Evolutionary conservation across 2,113 vertebrate genomes (phyloP), one percentile per base, ranked within the genome.

Genomic region (Genyomyrus donnyi): DNA sequence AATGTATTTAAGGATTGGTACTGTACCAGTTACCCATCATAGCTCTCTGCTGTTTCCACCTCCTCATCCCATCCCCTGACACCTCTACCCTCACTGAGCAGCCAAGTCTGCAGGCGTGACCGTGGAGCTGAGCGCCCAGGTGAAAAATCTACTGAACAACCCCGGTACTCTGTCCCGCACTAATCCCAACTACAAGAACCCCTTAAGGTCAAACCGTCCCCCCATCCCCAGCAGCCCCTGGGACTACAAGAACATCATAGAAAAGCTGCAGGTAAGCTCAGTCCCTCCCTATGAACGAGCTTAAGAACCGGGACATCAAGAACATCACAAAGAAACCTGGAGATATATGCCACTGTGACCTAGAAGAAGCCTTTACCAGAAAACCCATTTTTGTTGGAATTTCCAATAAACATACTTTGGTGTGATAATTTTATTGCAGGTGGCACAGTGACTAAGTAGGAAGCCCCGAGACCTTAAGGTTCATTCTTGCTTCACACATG

Each of bases 231-330:
- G 95, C 94, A 99, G 98, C 95, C 97, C 98, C 92, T 99, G 97
- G 98, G 98, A 99, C 95, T 99, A 99, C 94, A 99, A 99, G 95
- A 99, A 99, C 95, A 99, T 99, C 95, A 99, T 99, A 0, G 98
- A 99, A 93, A 99, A 99, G 92, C 95, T 99, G 87, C 98, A 99
- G 97, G 98, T 99, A 21, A 77, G 92, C 5, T 46, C 13, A 35
- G 5, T 87, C 24, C 52, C n/a, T 35, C n/a, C 46, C 17, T 35
- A 24, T 24, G 9, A 19, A 66, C 35, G 42, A 35, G 0, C 27
- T 15, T 5, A 53, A 53, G 11, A 53, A 1, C 50, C 13, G 21
- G 7, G 10, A 46, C 45, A 77, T 77, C 70, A 77, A 77, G 70
- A 80, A 80, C 74, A 80, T 80, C 70, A 39, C 70, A 6, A 80